phyloP scores from a whole-genome alignment of 1,140 invertebrate genomes.

The Philotrypesis tridentata region DNA sequence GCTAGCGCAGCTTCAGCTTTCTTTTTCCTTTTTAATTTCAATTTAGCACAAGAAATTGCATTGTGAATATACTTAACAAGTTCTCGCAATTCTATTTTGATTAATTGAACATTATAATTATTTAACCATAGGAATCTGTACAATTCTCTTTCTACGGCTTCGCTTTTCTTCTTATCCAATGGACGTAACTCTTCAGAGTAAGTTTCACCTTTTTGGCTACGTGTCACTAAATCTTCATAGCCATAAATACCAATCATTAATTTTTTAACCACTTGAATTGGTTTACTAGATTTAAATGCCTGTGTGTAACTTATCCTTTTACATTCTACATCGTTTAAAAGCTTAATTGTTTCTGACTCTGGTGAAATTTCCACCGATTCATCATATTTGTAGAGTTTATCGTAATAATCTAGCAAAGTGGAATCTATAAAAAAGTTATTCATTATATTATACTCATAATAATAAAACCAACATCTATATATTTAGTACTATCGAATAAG shows the following conservation, averaged over 20 bases:
- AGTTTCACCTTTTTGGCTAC: neutral
- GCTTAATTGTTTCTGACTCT: too few species aligned
- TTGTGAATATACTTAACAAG: neutral
- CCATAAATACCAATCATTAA: neutral
- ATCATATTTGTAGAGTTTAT: too few species aligned
- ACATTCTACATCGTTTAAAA: neutral
- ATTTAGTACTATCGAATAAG: too few species aligned
- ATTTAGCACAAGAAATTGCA: neutral
- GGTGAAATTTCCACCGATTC: too few species aligned
- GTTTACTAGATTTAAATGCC: neutral
- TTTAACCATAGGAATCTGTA: neutral
- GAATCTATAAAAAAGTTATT: too few species aligned
- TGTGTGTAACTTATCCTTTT: neutral
- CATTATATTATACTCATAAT: too few species aligned
- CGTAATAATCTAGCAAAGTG: too few species aligned
- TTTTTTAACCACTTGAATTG: neutral
- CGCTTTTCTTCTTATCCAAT: neutral
- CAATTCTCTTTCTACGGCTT: neutral
- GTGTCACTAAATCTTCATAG: neutral
- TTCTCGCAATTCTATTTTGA: neutral
- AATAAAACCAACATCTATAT: too few species aligned
- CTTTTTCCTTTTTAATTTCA: neutral
- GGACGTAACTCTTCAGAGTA: neutral
- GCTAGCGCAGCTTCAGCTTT: neutral
- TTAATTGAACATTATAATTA: neutral